Evolutionary conservation across 2,888 invertebrate species (phyloP).

Genomic region (Andrena haemorrhoa): DNA sequence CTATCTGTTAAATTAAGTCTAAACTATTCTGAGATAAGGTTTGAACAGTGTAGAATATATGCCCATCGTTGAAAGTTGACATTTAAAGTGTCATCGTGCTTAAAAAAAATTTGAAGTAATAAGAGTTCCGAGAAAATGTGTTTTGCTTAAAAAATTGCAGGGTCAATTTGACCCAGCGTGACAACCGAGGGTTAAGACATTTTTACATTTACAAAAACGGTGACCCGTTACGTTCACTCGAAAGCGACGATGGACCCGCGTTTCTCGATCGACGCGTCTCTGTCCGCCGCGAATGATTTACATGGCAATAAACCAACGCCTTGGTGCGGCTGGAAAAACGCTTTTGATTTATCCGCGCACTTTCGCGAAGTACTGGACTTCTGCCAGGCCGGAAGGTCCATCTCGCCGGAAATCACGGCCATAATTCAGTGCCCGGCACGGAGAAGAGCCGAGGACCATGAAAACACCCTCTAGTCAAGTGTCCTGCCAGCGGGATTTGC

Average conservation of each 20-base stretch:
- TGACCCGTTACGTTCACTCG: not conserved
- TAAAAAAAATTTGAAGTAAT: too few relatives aligned
- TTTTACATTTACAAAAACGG: not conserved
- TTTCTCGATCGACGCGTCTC: constrained; percentile 63
- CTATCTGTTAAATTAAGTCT: too few relatives aligned
- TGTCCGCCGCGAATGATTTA: constrained; percentile 69
- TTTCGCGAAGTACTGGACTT: constrained; percentile 73
- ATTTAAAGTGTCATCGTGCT: too few relatives aligned
- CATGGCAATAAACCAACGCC: constrained; percentile 75
- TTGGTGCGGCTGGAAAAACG: constrained; percentile 62
- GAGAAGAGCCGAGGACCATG: constrained; percentile 43
- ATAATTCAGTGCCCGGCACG: constrained; percentile 70
- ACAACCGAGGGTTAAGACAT: too few relatives aligned
- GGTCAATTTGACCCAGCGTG: too few relatives aligned
- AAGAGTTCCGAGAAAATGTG: too few relatives aligned
- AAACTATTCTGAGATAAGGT: too few relatives aligned
- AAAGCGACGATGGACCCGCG: constrained; percentile 14
- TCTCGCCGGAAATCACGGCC: constrained; percentile 77
- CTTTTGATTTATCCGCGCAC: constrained; percentile 75
- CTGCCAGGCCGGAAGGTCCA: constrained; percentile 78
- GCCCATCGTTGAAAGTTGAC: too few relatives aligned
- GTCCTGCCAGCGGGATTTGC: constrained; percentile 70
- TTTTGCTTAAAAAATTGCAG: too few relatives aligned
- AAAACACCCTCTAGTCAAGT: constrained; percentile 47
- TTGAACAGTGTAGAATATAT: too few relatives aligned